These are phyloP conservation scores for Neosilurus hyrtlii DNA, from an alignment of 2,797 vertebrate species.

Conservation along the genomic window DNA sequence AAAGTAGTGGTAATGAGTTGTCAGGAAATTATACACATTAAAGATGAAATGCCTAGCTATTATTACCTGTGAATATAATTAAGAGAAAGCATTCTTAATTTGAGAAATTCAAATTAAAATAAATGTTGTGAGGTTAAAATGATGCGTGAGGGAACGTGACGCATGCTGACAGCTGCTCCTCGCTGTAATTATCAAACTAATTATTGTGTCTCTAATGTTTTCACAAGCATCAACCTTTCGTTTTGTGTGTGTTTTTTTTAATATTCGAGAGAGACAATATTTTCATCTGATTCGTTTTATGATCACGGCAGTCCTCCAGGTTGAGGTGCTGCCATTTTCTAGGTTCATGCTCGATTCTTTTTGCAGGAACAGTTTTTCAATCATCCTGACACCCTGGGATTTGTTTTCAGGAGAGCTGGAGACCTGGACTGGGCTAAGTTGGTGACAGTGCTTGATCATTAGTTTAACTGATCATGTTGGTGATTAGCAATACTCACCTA, in stretches of 20 bases:
- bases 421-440: neutral
- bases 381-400: neutral
- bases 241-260: neutral
- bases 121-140: neutral
- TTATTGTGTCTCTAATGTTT: neutral
- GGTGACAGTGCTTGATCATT: neutral
- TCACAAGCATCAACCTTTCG: neutral
- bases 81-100: neutral
- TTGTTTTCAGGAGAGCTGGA: neutral
- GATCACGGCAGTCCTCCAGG: neutral
- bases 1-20: neutral
- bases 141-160: neutral
- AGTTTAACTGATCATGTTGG: neutral
- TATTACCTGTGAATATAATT: neutral
- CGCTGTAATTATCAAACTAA: neutral
- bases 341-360: neutral
- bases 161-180: neutral
- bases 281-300: neutral
- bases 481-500: neutral
- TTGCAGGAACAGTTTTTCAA: neutral
- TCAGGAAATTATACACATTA: neutral
- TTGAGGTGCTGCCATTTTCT: neutral
- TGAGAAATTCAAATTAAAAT: slow-evolving; percentile 1
- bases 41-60: neutral
- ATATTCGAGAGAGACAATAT: neutral